Base-by-base conservation (phyloP, 2,888 invertebrate species). In the Leptinotarsa haldemani region DNA sequence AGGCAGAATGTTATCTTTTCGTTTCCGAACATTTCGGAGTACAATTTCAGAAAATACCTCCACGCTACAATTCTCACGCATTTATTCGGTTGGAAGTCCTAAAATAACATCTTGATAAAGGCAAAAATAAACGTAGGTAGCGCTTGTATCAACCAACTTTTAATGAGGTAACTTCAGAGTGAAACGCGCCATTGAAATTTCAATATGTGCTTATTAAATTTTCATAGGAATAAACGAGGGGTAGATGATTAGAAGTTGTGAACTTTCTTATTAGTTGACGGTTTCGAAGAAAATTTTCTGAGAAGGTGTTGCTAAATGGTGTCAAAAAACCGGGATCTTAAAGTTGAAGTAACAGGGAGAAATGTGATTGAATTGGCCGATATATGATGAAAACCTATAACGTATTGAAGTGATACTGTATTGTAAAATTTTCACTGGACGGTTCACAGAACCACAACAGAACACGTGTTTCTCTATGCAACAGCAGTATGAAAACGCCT, bases 171-270 rank as follows among this genome's bases (percentile, higher is more conserved):
- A 69, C 30, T 74, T 69, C 69, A 58, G 22, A 71, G 52, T 69
- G 56, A 72, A 74, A 72, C 65, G 63, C 63, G 64, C 67, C 61
- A 64, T 74, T 74, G 71, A 74, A 71, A 71, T 69, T 74, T 65
- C 69, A 72, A 56, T 72, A 69, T 53, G 63, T 72, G 71, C 63
- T 74, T 69, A 67, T 74, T 74, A 74, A 71, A 69, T 69, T 74
- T 72, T 74, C 69, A 66, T 48, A 61, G 22, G 22, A 18, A 30
- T 12, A 25, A 56, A 53, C 67, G 25, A 52, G 66, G 52, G 48
- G 47, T 48, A 15, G 22, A 56, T 56, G 56, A 56, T 22, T 22
- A 56, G 56, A 56, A 56, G 15, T 56, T 22, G 12, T 56, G 22
- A 13, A 56, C 20, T 56, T 56, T 20, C 18, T n/a, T 18, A 52